Base-by-base conservation (phyloP, 1,140 invertebrate genomes). In the Leptinotarsa undecemlineata region DNA sequence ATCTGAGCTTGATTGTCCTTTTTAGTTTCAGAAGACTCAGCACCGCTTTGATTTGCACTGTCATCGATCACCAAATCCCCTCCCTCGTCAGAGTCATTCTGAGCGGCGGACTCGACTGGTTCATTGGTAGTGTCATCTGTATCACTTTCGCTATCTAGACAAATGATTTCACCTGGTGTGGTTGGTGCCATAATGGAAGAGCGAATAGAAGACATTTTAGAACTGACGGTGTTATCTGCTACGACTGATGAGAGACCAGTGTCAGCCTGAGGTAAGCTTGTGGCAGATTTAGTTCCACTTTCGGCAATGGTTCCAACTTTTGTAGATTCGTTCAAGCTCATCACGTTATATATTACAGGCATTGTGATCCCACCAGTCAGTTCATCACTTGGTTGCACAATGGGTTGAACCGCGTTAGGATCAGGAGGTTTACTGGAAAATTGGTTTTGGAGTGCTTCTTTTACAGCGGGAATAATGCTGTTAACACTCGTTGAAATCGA, bases 21-120 rank as follows among this genome's bases (percentile, higher is more conserved):
- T 42, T 42, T 42, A 42, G 33, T 42, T 42, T 42, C 33, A 42
- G 33, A 11, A n/a, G 51, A 14, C n/a, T 57, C 51, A n/a, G 15
- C 51, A n/a, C 17, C 51, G n/a, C 51, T 57, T 57, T 19, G 15
- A 19, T 17, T 42, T 23, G 14, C 63, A 20, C 17, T 64, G n/a
- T 72, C 71, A 60, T 72, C 71, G 17, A 72, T 72, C 5, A 72
- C 61, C 11, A 72, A 64, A 26, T 70, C 51, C 4, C 48, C 47
- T 21, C 48, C 68, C n/a, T 63, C 71, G 26, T 63, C 71, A 4
- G 60, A 48, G 8, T 60, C 68, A 48, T 4, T 23, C 5, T 66
- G 13, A 20, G 63, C n/a, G n/a, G 15, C 4, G 5, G 63, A 19
- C 20, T 66, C 63, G 15, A 15, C 23, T 66, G n/a, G n/a, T 66